phyloP scores from a whole-genome alignment of 1,140 invertebrate species.

The Drosophila busckii region DNA sequence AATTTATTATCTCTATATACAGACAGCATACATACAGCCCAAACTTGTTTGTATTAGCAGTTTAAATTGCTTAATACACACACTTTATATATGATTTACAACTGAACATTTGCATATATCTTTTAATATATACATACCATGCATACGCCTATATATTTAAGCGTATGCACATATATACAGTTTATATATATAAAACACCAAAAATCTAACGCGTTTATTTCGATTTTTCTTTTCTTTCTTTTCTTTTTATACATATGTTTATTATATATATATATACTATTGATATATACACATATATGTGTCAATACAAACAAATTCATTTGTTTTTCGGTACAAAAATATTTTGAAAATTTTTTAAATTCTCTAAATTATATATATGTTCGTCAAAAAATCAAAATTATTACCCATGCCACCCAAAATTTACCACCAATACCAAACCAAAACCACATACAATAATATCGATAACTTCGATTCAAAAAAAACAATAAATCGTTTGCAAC shows the following conservation, averaged over 20 bases:
- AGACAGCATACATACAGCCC: constrained; percentile 15
- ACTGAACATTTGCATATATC: constrained; percentile 26
- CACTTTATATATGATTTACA: constrained; percentile 19
- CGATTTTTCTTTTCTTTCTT: constrained; percentile 79
- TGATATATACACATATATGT: constrained; percentile 42
- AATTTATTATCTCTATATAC: too few species aligned
- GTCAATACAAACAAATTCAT: constrained; percentile 53
- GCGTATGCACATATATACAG: constrained; percentile 49
- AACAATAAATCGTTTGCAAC: constrained; percentile 32
- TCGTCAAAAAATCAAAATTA: constrained; percentile 67
- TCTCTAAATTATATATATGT: constrained; percentile 78
- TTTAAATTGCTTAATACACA: too few species aligned
- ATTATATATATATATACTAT: constrained; percentile 62
- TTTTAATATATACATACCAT: constrained; percentile 26
- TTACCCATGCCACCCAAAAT: constrained; percentile 30
- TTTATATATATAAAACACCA: constrained; percentile 67
- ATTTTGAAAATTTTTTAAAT: constrained; percentile 47
- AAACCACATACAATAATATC: constrained; percentile 43
- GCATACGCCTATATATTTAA: constrained; percentile 55
- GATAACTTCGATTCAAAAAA: constrained; percentile 55
- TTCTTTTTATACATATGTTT: constrained; percentile 78
- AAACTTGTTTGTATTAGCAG: too few species aligned
- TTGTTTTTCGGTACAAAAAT: constrained; percentile 71
- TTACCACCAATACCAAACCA: constrained; percentile 40
- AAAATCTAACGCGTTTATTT: constrained; percentile 79